These are phyloP conservation scores for Tachysurus fulvidraco DNA, from an alignment of 2,113 vertebrate species.

Conservation along the genomic window DNA sequence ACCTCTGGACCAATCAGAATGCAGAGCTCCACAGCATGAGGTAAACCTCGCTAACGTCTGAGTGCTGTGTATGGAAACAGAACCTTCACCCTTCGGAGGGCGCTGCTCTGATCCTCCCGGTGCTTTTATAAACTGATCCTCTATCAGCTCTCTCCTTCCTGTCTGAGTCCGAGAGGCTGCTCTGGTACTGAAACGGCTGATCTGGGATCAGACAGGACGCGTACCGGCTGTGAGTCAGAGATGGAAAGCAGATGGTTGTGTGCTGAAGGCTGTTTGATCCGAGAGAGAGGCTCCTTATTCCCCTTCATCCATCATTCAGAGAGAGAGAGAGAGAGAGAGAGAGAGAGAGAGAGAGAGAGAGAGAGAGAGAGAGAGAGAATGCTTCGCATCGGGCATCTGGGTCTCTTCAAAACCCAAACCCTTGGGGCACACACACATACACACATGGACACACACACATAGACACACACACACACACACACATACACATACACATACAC, in stretches of 20 bases:
- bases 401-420: constrained; percentile 66
- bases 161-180: background rate
- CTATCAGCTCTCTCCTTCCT: background rate
- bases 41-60: background rate
- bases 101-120: background rate
- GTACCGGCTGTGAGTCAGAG: constrained; percentile 30
- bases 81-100: background rate
- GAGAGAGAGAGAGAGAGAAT: constrained; percentile 55
- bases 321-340: constrained; percentile 14
- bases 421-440: constrained; percentile 11
- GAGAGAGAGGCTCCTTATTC: constrained; percentile 77
- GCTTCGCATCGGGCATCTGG: constrained; percentile 70
- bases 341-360: constrained; percentile 6
- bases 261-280: constrained; percentile 67
- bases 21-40: background rate
- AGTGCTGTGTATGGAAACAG: background rate
- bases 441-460: background rate
- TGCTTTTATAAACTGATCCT: constrained; percentile 5
- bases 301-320: constrained; percentile 73
- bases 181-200: background rate
- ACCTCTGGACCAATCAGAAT: background rate
- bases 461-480: background rate
- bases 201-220: background rate
- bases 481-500: constrained; percentile 35
- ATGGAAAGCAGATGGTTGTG: constrained; percentile 74